phyloP scores from a whole-genome alignment of 2,797 vertebrate genomes.

The Morus bassanus region DNA sequence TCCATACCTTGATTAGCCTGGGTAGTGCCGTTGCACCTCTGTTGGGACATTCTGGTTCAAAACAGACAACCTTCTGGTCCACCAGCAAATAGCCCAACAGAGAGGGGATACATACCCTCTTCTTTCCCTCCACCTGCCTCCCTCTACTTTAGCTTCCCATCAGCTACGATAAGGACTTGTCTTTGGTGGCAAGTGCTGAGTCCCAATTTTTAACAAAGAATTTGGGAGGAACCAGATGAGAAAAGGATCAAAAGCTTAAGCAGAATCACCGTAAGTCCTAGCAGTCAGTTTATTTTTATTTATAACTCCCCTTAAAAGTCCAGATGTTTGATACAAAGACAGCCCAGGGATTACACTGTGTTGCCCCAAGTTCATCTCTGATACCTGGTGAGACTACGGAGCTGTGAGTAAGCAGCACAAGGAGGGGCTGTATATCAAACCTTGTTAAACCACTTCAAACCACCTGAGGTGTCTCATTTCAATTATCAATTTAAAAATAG shows the following conservation, averaged over 20 bases:
- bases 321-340: background rate
- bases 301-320: background rate
- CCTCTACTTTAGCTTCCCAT: background rate
- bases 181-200: background rate
- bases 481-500: constrained; percentile 50
- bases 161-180: background rate
- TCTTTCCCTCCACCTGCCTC: background rate
- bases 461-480: constrained; percentile 19
- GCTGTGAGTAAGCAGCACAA: background rate
- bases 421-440: background rate
- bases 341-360: background rate
- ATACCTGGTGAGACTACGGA: background rate
- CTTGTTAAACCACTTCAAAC: background rate
- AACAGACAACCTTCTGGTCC: background rate
- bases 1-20: rapidly evolving
- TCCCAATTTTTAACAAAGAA: background rate
- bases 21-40: background rate
- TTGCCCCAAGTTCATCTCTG: background rate
- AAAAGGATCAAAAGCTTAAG: background rate
- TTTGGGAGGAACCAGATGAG: background rate
- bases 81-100: background rate
- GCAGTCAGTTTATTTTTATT: background rate
- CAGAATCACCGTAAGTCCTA: background rate
- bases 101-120: background rate
- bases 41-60: background rate